phyloP scores from a whole-genome alignment of 2,113 vertebrate species.

The Aspidoscelis tigris region DNA sequence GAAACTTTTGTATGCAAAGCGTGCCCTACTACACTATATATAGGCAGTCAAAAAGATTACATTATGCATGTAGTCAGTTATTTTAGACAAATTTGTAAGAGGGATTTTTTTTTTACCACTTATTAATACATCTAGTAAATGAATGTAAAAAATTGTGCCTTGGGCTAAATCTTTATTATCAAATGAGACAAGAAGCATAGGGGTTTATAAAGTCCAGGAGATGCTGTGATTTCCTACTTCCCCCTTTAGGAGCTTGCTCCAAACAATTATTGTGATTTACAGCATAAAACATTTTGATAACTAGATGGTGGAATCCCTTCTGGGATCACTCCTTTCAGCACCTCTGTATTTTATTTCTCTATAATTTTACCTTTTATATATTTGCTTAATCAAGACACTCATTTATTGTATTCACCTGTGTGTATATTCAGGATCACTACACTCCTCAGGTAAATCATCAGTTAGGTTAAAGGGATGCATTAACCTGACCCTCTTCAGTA shows the following conservation, averaged over 20 bases:
- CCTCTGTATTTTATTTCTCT: slow-evolving; percentile 42
- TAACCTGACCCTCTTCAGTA: slow-evolving; percentile 45
- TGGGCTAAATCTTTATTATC: neutral
- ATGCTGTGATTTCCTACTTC: neutral
- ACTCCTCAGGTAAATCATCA: slow-evolving; percentile 45
- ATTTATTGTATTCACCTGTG: slow-evolving; percentile 53
- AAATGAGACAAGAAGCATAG: neutral
- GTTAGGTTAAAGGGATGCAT: slow-evolving; percentile 50
- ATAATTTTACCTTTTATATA: slow-evolving; percentile 41
- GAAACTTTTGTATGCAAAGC: neutral
- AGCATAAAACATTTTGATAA: slow-evolving; percentile 23
- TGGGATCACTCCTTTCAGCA: slow-evolving; percentile 18
- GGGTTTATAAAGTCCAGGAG: neutral
- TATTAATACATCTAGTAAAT: neutral
- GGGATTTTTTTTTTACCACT: no score
- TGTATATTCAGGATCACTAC: slow-evolving; percentile 28
- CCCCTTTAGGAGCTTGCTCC: neutral
- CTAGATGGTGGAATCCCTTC: neutral
- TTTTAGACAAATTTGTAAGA: neutral
- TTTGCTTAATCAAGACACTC: slow-evolving; percentile 52
- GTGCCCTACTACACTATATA: neutral
- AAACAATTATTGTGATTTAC: slow-evolving; percentile 20
- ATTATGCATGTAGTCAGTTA: neutral
- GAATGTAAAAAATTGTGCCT: neutral
- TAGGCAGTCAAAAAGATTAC: neutral